Percentiles rank a stretch among this genome's conserved stretches.
Evolutionary conservation across 2,797 vertebrate species (phyloP).

Genomic region (Enteromius radiatus): DNA sequence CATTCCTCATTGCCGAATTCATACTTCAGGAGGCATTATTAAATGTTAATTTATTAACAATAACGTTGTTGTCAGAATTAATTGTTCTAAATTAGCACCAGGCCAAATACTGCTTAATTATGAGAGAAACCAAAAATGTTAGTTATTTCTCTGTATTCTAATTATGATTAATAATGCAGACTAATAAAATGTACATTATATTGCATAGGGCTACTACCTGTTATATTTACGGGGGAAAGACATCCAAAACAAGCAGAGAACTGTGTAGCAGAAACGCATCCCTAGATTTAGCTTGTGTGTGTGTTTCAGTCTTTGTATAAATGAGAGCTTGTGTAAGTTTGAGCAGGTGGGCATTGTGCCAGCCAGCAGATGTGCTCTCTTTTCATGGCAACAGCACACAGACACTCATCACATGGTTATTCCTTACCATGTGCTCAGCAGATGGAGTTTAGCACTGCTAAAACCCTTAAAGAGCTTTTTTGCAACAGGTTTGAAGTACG

Average conservation of each 20-base stretch:
- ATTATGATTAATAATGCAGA: neutral
- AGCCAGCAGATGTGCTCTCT: slow-evolving; percentile 39
- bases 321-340: slow-evolving; percentile 25
- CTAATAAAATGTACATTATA: neutral
- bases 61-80: neutral
- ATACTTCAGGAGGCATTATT: neutral
- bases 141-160: neutral
- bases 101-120: neutral
- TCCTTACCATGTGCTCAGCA: slow-evolving; percentile 27
- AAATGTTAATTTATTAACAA: neutral
- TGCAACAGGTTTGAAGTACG: neutral
- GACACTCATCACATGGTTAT: slow-evolving; percentile 23
- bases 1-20: neutral
- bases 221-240: neutral
- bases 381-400: slow-evolving; percentile 32
- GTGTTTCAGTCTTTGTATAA: neutral
- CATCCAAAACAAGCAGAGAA: neutral
- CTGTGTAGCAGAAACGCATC: neutral
- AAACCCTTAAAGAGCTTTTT: slow-evolving; percentile 3
- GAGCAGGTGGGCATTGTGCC: slow-evolving; percentile 33
- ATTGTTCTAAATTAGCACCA: neutral
- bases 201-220: neutral
- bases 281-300: neutral
- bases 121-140: neutral
- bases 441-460: slow-evolving; percentile 22